Base-by-base conservation (phyloP, 2,113 vertebrate species). In the Vidua macroura region DNA sequence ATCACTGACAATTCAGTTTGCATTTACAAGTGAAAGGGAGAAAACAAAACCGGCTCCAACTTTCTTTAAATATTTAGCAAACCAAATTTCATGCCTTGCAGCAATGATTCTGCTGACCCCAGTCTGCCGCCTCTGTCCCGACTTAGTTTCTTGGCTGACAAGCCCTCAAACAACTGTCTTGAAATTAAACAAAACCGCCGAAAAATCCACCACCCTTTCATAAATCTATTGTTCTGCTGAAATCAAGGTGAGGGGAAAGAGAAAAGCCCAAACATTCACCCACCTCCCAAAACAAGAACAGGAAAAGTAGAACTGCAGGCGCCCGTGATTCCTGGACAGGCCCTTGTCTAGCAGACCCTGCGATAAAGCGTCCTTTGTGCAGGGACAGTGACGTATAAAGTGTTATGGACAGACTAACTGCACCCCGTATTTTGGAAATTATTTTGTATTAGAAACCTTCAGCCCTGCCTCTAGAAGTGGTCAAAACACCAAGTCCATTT, bases 21-120 rank as follows among this genome's bases (percentile, higher is more conserved):
- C 87, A 93, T 96, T 96, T 93, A 75, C 92, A 93, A 92, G 88
- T 92, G 90, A 97, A 96, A 95, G 75, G 87, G 76, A 66, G 68
- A 94, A 96, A 95, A 96, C 93, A 92, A 96, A 97, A 95, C 83
- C 16, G 46, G 87, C 85, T 92, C 88, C 87, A 95, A 94, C 87
- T 96, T 96, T 97, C 95, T 94, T 94, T 96, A 96, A 94, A 90
- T 64, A 94, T 95, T 96, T 96, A 94, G 92, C 91, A 96, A 95
- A 96, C 84, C 85, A 95, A 96, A 95, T 96, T 90, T 97, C 92
- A 91, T 97, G 94, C 83, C 95, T 95, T 67, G 77, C 35, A 95
- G 92, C 92, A 82, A 79, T 31, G 86, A 95, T 91, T 94, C 73
- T 1, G 2, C 80, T 91, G 91, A 96, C 92, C 73, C 53, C 44